phyloP scores from a whole-genome alignment of 2,797 vertebrate species.

The Sternotherus odoratus region DNA sequence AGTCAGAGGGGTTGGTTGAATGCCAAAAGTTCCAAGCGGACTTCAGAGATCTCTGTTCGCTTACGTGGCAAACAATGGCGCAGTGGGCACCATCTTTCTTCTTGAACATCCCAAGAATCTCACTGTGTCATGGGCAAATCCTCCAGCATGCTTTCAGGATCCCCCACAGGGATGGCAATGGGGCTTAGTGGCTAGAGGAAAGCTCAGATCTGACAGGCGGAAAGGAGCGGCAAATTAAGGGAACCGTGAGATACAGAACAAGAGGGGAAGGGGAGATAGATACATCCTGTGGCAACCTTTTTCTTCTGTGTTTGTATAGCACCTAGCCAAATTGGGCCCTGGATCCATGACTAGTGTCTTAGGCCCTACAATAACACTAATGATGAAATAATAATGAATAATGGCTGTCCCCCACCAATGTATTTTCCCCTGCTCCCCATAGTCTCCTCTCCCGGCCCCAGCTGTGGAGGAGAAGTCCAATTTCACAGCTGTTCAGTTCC shows the following conservation, averaged over 20 bases:
- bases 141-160: fast-evolving
- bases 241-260: neutral
- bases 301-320: neutral
- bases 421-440: neutral
- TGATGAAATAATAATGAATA: fast-evolving
- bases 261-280: neutral
- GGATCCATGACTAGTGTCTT: neutral
- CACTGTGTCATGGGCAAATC: neutral
- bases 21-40: fast-evolving
- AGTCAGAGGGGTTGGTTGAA: fast-evolving
- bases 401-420: neutral
- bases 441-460: conserved; percentile 57
- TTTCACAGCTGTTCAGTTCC: conserved; percentile 79
- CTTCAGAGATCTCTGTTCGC: neutral
- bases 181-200: neutral
- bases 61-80: fast-evolving
- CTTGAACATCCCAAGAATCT: neutral
- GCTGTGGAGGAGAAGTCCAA: conserved; percentile 74
- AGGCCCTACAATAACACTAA: neutral
- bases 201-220: neutral
- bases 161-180: neutral
- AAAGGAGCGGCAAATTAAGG: neutral
- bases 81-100: neutral
- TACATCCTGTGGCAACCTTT: neutral
- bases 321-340: neutral